Percentiles rank a stretch among this genome's conserved stretches.
phyloP scores from a whole-genome alignment of 2,797 vertebrate genomes.

The Carcharodon carcharias region DNA sequence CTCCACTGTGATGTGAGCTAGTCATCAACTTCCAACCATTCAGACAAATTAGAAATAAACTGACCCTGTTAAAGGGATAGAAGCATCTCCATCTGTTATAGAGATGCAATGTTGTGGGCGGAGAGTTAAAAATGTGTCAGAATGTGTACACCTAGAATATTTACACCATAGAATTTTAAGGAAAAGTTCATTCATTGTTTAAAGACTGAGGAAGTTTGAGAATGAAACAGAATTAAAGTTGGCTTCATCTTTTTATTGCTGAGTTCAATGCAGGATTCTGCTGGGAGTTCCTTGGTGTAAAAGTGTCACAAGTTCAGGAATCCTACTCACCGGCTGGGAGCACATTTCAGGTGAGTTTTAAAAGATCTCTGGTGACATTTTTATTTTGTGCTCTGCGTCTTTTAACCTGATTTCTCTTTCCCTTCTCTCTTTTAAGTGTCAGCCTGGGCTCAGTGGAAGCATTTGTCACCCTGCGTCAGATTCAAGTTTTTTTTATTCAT shows the following conservation, averaged over 20 bases:
- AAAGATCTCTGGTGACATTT: neutral
- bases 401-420: neutral
- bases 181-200: neutral
- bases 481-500: too few relatives aligned
- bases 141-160: neutral
- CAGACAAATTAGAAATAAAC: neutral
- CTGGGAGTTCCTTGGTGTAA: neutral
- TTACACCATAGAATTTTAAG: neutral
- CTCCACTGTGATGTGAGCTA: neutral
- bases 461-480: neutral
- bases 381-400: neutral
- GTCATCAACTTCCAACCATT: neutral
- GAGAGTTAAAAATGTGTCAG: neutral
- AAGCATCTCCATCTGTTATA: too few relatives aligned
- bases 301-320: neutral
- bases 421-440: neutral
- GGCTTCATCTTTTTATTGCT: neutral
- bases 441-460: neutral
- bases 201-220: neutral
- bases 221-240: neutral
- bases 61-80: neutral
- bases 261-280: neutral
- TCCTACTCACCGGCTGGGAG: neutral
- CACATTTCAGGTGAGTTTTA: neutral
- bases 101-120: neutral